phyloP scores from a whole-genome alignment of 2,113 vertebrate genomes.

The Urocynchramus pylzowi region DNA sequence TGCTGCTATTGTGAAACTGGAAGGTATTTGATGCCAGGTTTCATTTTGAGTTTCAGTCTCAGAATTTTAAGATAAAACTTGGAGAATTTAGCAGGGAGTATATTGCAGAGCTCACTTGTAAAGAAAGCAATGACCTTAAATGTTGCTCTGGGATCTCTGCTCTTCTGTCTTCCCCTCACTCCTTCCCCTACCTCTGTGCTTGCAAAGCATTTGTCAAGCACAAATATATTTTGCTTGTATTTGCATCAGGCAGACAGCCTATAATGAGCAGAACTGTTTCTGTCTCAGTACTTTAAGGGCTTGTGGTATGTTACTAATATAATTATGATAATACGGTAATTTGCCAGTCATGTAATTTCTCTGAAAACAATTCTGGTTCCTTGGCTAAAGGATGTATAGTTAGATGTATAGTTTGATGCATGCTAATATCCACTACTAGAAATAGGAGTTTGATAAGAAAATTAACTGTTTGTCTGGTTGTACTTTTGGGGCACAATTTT shows the following conservation, averaged over 20 bases:
- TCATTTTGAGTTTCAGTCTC: neutral
- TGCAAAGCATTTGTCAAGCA: neutral
- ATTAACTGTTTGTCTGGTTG: neutral
- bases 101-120: rapidly evolving
- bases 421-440: neutral
- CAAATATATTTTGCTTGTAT: neutral
- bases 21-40: neutral
- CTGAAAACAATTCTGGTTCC: neutral
- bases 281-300: neutral
- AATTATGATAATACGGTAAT: neutral
- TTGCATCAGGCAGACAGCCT: neutral
- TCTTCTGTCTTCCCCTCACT: neutral
- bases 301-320: neutral
- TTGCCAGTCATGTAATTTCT: neutral
- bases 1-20: neutral
- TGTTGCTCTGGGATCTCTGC: rapidly evolving
- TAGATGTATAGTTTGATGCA: neutral
- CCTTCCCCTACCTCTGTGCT: neutral
- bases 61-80: neutral
- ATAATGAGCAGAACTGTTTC: neutral
- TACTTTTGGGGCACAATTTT: neutral
- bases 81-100: neutral
- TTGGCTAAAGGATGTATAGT: neutral
- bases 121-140: neutral
- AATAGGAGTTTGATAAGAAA: neutral